These are phyloP conservation scores for Nasonia oneida DNA, from an alignment of 2,888 invertebrate species.

Conservation along the genomic window DNA sequence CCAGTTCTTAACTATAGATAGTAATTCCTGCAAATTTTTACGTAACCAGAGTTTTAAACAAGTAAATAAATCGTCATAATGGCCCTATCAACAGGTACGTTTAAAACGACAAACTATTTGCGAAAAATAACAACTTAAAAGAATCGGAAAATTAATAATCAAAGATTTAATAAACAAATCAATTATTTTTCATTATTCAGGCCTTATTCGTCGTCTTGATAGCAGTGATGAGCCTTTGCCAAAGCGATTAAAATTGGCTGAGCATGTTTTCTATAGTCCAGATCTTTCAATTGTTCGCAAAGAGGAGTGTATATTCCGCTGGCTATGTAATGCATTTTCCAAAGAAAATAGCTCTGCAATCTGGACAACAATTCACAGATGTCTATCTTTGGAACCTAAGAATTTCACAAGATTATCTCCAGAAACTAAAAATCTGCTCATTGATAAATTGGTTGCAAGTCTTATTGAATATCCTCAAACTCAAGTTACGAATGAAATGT, in stretches of 20 bases:
- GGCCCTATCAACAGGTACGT: constrained; percentile 65
- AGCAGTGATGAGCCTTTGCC: constrained; percentile 77
- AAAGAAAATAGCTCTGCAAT: constrained; percentile 48
- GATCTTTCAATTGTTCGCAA: constrained; percentile 80
- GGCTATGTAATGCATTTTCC: constrained; percentile 77
- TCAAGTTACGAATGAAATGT: constrained; percentile 55
- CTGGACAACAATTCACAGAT: constrained; percentile 68
- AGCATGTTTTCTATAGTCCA: constrained; percentile 80
- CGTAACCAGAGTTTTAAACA: neutral
- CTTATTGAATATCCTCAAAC: constrained; percentile 58
- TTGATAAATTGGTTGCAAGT: constrained; percentile 64
- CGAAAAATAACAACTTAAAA: neutral
- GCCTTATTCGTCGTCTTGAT: constrained; percentile 40
- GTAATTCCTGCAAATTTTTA: neutral
- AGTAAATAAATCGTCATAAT: constrained; percentile 39
- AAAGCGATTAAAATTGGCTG: constrained; percentile 81
- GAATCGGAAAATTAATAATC: neutral
- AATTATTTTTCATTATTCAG: constrained; percentile 25
- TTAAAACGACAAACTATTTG: constrained; percentile 26
- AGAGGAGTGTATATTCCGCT: constrained; percentile 80
- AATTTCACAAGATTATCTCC: constrained; percentile 63
- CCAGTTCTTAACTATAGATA: neutral
- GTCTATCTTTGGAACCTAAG: constrained; percentile 64
- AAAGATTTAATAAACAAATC: constrained; percentile 13
- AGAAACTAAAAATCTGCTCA: constrained; percentile 66